Evolutionary conservation across 2,113 vertebrate species (phyloP), one percentile per base, ranked within the genome.

Genomic region (Solea solea): DNA sequence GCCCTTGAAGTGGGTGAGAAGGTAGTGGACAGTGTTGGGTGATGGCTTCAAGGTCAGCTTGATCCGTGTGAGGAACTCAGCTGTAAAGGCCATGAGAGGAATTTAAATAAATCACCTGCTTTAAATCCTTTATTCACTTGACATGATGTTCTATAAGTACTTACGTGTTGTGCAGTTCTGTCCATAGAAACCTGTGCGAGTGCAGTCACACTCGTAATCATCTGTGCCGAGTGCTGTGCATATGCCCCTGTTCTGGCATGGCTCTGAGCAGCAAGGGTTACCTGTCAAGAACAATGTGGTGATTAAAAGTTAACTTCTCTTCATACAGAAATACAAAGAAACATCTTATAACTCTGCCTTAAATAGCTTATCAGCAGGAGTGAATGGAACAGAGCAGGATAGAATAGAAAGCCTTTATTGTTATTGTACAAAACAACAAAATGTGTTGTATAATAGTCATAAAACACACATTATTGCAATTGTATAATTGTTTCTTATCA

Each of bases 1-100:
- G 14, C 94, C 95, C 88, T 94, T 94, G 88, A 96, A 99, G 82
- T 98, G 96, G 2, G 97, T 97, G 34, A 99, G 95, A 69, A 99
- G 94, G 79, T 98, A 95, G 81, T 99, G 98, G 21, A 98, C 93
- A 0, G 95, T 96, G 82, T 96, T 95, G 0, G 97, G 98, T 0
- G 94, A 83, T 0, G 98, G 98, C 70, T 97, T 99, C 87, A 99
- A 55, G 0, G 84, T 59, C 0, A 95, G 0, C 82, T 83, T 97
- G 60, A 99, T 41, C 94, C 95, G 94, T 0, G 97, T 98, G 84
- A 96, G 86, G 80, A 97, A 92, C 79, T 98, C 96, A 28, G 97
- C 97, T 99, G 93, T 11, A 46, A n/a, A 7, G 0, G 0, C 8
- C 8, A 58, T 50, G 12, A 60, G 2, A 25, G 8, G 41, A 52